Conservation (phyloP, 2,797 vertebrate genomes). For the Lacerta bilineata region DNA sequence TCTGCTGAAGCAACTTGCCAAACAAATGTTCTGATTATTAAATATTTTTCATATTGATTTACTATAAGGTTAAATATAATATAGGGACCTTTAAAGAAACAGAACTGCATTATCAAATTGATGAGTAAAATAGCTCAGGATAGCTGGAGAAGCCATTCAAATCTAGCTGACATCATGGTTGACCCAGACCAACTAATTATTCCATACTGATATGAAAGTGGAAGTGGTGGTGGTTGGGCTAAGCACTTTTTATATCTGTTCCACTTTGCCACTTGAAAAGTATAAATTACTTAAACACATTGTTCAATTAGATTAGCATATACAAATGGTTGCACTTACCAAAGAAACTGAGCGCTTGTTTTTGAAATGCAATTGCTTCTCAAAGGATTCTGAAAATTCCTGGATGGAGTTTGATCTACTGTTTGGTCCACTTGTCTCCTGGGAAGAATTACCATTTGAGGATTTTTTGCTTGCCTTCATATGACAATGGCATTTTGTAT, state of each 20-base stretch:
- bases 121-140: background rate
- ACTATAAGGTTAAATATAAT: background rate
- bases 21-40: background rate
- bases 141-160: constrained; percentile 23
- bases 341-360: constrained; percentile 79
- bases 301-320: constrained; percentile 29
- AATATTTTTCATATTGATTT: background rate
- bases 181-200: background rate
- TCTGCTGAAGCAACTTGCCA: background rate
- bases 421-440: constrained; percentile 75
- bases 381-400: constrained; percentile 88
- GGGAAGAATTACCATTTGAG: constrained; percentile 78
- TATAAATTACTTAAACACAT: constrained; percentile 17
- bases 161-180: background rate
- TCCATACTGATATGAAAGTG: constrained; percentile 11
- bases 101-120: background rate
- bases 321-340: constrained; percentile 79
- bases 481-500: constrained; percentile 73
- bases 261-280: background rate
- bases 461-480: constrained; percentile 78
- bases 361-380: constrained; percentile 84
- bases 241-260: background rate
- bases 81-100: background rate
- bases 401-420: constrained; percentile 84
- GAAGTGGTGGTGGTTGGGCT: background rate